Conservation (phyloP, 2,113 vertebrate genomes). For the Nematolebias whitei region DNA sequence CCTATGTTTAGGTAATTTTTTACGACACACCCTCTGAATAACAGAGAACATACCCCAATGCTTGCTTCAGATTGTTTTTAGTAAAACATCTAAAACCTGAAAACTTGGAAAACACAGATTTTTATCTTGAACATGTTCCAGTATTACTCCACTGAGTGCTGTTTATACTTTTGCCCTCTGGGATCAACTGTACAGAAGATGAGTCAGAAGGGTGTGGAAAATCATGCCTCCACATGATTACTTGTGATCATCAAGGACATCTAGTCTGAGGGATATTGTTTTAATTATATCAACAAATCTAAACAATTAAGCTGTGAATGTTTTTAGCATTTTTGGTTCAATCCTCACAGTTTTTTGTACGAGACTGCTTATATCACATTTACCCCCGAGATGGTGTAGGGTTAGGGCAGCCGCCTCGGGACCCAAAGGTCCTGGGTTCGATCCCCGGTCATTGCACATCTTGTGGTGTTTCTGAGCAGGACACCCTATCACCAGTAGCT, state of each 20-base stretch:
- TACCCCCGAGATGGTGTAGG: too few species aligned
- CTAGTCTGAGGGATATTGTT: background rate
- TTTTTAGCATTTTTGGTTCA: background rate
- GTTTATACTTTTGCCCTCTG: conserved; percentile 16
- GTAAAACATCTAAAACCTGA: background rate
- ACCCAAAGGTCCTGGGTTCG: too few species aligned
- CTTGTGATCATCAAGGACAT: background rate
- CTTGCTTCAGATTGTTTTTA: too few species aligned
- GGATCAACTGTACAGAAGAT: conserved; percentile 9
- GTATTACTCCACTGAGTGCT: background rate
- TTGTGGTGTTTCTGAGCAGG: too few species aligned
- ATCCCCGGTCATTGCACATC: too few species aligned
- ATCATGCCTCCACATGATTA: background rate
- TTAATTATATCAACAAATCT: background rate
- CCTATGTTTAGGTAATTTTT: background rate
- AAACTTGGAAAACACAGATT: background rate
- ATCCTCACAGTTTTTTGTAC: background rate
- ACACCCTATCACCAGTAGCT: too few species aligned
- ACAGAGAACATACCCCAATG: background rate
- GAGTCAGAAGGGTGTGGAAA: background rate
- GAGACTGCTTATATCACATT: background rate
- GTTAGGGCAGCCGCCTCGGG: too few species aligned
- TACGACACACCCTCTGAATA: background rate
- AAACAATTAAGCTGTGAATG: background rate
- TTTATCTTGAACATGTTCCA: background rate